Conservation (phyloP, 2,888 invertebrate species). For the Amblyjoppa fuscipennis region DNA sequence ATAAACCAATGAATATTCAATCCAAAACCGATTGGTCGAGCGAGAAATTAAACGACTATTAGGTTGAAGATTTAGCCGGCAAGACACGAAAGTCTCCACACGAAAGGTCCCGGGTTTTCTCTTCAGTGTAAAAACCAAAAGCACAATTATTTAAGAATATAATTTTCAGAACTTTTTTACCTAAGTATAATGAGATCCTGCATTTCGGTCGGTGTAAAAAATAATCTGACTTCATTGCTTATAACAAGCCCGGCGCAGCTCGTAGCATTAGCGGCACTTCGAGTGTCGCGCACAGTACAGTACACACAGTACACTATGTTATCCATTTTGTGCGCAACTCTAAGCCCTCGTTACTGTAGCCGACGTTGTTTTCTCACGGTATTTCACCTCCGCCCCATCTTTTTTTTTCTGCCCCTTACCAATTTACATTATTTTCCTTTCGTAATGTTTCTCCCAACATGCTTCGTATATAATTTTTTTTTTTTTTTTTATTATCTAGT, state of each 20-base stretch:
- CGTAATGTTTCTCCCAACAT: not conserved
- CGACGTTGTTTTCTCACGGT: not conserved
- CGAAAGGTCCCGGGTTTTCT: too few species aligned
- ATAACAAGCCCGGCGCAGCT: not conserved
- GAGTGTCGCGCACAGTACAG: not conserved
- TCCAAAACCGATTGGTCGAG: not conserved
- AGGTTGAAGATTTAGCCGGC: too few species aligned
- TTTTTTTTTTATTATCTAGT: not conserved
- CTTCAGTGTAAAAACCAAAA: too few species aligned
- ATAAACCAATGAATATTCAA: too few species aligned
- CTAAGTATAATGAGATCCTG: not conserved
- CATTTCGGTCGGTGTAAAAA: not conserved
- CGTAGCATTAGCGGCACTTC: not conserved
- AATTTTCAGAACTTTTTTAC: not conserved
- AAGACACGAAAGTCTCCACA: too few species aligned
- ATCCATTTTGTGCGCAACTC: not conserved
- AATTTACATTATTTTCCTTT: not conserved
- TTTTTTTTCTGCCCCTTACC: not conserved
- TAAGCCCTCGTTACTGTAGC: not conserved
- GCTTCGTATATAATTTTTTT: not conserved
- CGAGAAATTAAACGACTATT: not conserved
- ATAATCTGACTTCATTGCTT: not conserved
- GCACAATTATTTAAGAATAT: too few species aligned
- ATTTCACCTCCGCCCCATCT: not conserved
- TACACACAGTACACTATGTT: not conserved